Conservation (phyloP, 2,797 vertebrate genomes). For the Margarornis squamiger region DNA sequence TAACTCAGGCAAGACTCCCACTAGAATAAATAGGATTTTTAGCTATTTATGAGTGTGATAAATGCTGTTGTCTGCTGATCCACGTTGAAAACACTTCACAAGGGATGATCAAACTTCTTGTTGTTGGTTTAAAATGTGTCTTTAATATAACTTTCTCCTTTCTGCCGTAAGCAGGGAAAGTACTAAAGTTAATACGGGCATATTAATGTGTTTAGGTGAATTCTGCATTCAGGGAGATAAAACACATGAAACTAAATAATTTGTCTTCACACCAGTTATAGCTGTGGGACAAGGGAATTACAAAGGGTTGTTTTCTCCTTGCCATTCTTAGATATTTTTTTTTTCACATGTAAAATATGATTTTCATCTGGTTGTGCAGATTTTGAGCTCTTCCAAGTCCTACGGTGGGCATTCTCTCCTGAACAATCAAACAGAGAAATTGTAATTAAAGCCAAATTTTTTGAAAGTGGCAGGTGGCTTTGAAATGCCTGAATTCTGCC, state of each 20-base stretch:
- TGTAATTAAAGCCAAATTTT: constrained; percentile 35
- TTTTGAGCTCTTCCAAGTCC: neutral
- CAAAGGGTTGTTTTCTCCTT: neutral
- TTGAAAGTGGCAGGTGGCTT: constrained; percentile 11
- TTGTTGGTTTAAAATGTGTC: neutral
- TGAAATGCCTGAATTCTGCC: constrained; percentile 26
- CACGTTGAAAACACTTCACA: neutral
- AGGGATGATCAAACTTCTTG: neutral
- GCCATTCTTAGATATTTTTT: neutral
- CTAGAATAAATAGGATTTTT: neutral
- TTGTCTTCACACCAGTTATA: constrained; percentile 9
- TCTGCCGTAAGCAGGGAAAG: neutral
- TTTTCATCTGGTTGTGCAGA: neutral
- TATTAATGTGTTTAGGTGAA: constrained; percentile 5
- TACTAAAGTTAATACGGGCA: neutral
- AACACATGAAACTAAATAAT: neutral
- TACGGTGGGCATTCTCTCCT: neutral
- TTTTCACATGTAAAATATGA: neutral
- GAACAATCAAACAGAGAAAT: neutral
- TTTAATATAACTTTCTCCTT: neutral
- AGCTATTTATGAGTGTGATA: neutral
- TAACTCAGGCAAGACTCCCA: neutral
- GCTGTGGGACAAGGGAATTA: neutral
- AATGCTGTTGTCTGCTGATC: neutral
- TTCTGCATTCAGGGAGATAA: constrained; percentile 14